These are phyloP conservation scores for Horisme vitalbata DNA, from an alignment of 2,888 invertebrate species.

Conservation along the genomic window DNA sequence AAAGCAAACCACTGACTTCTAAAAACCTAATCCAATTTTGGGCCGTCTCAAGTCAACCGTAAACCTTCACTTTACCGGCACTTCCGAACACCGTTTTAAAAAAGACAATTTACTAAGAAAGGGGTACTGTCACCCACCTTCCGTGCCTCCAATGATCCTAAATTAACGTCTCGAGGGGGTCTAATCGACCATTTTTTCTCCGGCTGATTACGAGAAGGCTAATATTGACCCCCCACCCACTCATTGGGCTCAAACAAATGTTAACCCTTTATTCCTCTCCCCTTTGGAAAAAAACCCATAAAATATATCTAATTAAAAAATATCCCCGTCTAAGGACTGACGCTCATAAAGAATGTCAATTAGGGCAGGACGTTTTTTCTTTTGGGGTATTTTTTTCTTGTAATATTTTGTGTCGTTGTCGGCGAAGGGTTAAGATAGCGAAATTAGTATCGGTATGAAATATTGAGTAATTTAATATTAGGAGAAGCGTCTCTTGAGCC, in stretches of 20 bases:
- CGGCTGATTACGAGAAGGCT: constrained; percentile 80
- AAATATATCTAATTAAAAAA: constrained; percentile 85
- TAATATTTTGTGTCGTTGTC: constrained; percentile 77
- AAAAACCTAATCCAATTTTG: constrained; percentile 30
- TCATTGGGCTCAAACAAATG: constrained; percentile 76
- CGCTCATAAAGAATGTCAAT: constrained; percentile 84
- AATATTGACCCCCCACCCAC: constrained; percentile 75
- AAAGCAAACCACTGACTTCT: constrained; percentile 18
- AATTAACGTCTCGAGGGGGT: constrained; percentile 76
- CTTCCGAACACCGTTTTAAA: constrained; percentile 57
- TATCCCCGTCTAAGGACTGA: constrained; percentile 81
- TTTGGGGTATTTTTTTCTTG: constrained; percentile 62
- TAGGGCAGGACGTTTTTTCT: constrained; percentile 76
- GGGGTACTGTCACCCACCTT: constrained; percentile 41
- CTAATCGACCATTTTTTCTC: constrained; percentile 81
- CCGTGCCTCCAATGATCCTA: constrained; percentile 70
- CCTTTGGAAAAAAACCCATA: constrained; percentile 81
- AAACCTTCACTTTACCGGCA: constrained; percentile 61
- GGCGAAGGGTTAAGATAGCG: constrained; percentile 81
- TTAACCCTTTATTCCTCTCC: constrained; percentile 79
- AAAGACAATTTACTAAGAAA: constrained; percentile 54
- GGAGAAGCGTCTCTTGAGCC: constrained; percentile 35
- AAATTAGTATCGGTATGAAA: constrained; percentile 83
- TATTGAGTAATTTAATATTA: constrained; percentile 82
- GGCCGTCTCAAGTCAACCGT: constrained; percentile 32